phyloP scores from a whole-genome alignment of 1,140 invertebrate genomes.

The Marisa cornuarietis region DNA sequence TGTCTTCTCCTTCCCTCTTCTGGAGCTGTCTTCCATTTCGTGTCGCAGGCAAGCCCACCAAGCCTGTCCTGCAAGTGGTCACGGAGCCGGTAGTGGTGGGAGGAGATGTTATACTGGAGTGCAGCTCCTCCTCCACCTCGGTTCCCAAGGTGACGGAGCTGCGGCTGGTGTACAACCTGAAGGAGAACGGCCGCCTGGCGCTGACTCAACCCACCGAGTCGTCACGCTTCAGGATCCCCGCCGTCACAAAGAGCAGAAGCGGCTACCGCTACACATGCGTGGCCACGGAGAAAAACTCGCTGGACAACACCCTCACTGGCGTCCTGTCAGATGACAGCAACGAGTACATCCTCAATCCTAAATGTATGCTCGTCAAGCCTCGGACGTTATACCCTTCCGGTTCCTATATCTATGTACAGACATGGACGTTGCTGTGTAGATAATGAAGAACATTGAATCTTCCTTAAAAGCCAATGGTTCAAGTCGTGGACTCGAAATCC shows the following conservation, averaged over 20 bases:
- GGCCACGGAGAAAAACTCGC: conserved; percentile 13
- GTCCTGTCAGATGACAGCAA: conserved; percentile 6
- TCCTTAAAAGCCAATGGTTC: not conserved
- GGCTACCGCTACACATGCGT: conserved; percentile 9
- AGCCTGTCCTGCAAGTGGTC: not conserved
- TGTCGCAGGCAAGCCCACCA: conserved; percentile 12
- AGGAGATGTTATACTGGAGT: conserved; percentile 23
- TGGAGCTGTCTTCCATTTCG: not conserved
- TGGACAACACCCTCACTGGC: conserved; percentile 12
- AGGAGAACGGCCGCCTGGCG: conserved; percentile 23
- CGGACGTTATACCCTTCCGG: not conserved
- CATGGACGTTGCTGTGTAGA: too few species aligned
- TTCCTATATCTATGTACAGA: not conserved
- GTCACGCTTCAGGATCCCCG: conserved; percentile 17
- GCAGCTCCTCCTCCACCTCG: conserved; percentile 13
- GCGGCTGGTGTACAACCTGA: conserved; percentile 22
- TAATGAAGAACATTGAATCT: too few species aligned
- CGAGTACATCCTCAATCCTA: conserved; percentile 12
- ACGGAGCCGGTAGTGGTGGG: conserved; percentile 18
- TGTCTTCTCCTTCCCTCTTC: not conserved
- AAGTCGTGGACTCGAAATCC: too few species aligned
- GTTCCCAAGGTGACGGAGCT: not conserved
- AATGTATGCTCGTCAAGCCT: conserved; percentile 2
- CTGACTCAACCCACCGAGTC: conserved; percentile 2
- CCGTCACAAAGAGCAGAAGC: conserved; percentile 11